Percentiles rank a stretch among this genome's conserved stretches.
Evolutionary conservation across 2,888 invertebrate species (phyloP).

Genomic region (Catocala nupta): DNA sequence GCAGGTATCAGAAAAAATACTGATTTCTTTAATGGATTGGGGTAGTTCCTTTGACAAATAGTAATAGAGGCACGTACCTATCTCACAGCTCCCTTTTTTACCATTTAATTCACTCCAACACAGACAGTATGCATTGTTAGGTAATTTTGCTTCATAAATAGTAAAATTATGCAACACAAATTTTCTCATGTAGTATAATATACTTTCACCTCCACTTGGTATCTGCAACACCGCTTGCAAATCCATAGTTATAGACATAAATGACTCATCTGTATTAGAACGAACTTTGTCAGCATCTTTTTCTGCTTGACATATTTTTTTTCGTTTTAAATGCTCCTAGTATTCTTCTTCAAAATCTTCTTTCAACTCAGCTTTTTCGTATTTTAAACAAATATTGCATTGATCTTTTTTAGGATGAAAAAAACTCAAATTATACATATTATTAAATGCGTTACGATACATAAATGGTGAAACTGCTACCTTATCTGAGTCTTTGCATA

Average conservation of each 20-base stretch:
- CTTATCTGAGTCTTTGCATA: background rate
- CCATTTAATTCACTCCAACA: slow-evolving; percentile 56
- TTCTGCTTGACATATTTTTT: slow-evolving; percentile 36
- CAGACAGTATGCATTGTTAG: slow-evolving; percentile 53
- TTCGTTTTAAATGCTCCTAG: slow-evolving; percentile 2
- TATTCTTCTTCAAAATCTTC: background rate
- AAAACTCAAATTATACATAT: background rate
- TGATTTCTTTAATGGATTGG: slow-evolving; percentile 14
- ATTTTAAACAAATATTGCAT: background rate
- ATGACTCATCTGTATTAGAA: slow-evolving; percentile 42
- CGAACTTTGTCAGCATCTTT: slow-evolving; percentile 35
- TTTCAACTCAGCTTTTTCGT: background rate
- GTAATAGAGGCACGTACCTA: slow-evolving; percentile 48
- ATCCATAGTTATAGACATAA: slow-evolving; percentile 53
- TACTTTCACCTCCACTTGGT: slow-evolving; percentile 50
- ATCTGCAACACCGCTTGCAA: slow-evolving; percentile 56
- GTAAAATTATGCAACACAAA: slow-evolving; percentile 55
- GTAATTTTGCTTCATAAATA: slow-evolving; percentile 52
- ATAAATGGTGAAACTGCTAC: background rate
- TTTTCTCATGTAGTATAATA: slow-evolving; percentile 57
- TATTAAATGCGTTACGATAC: background rate
- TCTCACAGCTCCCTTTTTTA: slow-evolving; percentile 56
- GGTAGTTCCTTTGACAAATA: too few species aligned
- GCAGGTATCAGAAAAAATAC: slow-evolving; percentile 27
- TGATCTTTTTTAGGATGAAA: background rate